Evolutionary conservation across 2,113 vertebrate genomes (phyloP).

Genomic region (Microcebus tavaratra): DNA sequence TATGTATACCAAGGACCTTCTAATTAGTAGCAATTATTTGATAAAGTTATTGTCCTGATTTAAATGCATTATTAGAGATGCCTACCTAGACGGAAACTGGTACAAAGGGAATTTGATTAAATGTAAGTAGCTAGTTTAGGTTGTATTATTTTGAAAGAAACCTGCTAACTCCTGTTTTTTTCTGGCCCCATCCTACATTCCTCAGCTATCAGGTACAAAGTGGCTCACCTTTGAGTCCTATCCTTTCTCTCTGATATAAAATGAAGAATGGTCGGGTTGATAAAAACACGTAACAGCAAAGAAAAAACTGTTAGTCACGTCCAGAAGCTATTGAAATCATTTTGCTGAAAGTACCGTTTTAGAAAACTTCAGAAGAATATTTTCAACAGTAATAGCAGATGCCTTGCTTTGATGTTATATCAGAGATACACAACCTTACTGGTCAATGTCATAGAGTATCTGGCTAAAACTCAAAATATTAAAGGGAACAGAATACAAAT

Average conservation of each 20-base stretch:
- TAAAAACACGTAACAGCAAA: background rate
- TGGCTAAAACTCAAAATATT: background rate
- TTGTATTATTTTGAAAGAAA: background rate
- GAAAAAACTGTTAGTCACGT: background rate
- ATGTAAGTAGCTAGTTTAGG: background rate
- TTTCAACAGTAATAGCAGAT: background rate
- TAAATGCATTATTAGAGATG: conserved; percentile 17
- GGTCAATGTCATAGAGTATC: background rate
- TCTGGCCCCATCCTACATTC: background rate
- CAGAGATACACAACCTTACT: background rate
- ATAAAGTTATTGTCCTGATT: conserved; percentile 50
- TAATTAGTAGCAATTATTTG: conserved; percentile 60
- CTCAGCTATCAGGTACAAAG: background rate
- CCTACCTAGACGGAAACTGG: background rate
- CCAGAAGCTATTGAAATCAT: background rate
- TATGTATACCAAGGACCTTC: background rate
- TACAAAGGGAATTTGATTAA: background rate
- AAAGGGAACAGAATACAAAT: background rate
- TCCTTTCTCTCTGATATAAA: background rate
- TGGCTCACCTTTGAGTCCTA: background rate
- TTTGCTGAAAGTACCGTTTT: conserved; percentile 7
- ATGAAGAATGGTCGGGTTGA: background rate
- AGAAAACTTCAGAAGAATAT: conserved; percentile 5
- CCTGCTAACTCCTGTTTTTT: background rate
- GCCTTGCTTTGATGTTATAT: background rate